Percentiles rank a stretch among this genome's conserved stretches.
phyloP scores from a whole-genome alignment of 2,797 vertebrate genomes.

The Anabacerthia variegaticeps region DNA sequence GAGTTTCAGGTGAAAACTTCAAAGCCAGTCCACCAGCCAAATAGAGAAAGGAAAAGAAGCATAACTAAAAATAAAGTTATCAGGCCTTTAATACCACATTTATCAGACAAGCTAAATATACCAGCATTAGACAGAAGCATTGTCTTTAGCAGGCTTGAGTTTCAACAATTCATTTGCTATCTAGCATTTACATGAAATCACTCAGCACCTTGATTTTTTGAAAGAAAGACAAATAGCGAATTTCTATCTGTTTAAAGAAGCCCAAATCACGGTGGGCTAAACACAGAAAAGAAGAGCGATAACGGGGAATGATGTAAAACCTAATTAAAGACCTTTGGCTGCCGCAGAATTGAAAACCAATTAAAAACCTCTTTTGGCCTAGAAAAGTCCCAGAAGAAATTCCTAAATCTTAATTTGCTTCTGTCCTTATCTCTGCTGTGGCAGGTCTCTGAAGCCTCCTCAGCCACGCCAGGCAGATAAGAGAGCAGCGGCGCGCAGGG shows the following conservation, averaged over 20 bases:
- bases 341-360: not conserved
- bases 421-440: slow-evolving; percentile 40
- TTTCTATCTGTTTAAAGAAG: slow-evolving; percentile 11
- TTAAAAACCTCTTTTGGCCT: slow-evolving; percentile 46
- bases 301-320: not conserved
- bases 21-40: not conserved
- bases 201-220: not conserved
- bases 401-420: slow-evolving; percentile 68
- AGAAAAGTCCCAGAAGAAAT: slow-evolving; percentile 53
- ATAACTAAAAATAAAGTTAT: not conserved
- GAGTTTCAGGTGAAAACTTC: not conserved
- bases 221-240: not conserved
- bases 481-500: not conserved
- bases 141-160: not conserved
- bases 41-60: not conserved
- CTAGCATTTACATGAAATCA: not conserved
- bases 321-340: slow-evolving; percentile 57
- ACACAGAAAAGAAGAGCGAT: not conserved
- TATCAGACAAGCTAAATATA: not conserved
- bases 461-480: not conserved
- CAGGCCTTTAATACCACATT: not conserved
- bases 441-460: slow-evolving; percentile 18
- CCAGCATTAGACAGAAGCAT: not conserved
- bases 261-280: not conserved
- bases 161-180: not conserved